Evolutionary conservation across 2,797 vertebrate species (phyloP).

Genomic region (Remorina albescens): DNA sequence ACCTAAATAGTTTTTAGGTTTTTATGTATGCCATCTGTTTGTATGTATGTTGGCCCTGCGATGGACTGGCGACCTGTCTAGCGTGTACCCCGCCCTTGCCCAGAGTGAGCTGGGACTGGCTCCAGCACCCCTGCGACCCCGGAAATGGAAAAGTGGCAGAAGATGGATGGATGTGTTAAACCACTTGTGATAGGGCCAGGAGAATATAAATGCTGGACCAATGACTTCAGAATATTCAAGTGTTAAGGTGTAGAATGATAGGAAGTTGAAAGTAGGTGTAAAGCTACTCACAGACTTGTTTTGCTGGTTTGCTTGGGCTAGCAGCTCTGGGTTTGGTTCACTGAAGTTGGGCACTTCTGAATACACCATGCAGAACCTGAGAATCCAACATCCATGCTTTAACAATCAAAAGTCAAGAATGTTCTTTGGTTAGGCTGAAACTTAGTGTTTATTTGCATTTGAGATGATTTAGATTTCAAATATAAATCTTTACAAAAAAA

Average conservation of each 20-base stretch:
- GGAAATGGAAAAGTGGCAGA: too few relatives aligned
- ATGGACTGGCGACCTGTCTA: too few relatives aligned
- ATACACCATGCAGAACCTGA: constrained; percentile 99
- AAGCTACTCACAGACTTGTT: constrained; percentile 91
- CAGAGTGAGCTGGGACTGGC: too few relatives aligned
- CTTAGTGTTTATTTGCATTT: background rate
- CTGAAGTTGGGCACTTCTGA: constrained; percentile 99
- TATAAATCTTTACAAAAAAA: too few relatives aligned
- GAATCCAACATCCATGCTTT: background rate
- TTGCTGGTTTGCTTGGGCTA: constrained; percentile 86
- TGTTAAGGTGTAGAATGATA: background rate
- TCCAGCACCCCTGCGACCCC: too few relatives aligned
- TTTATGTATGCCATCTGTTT: background rate
- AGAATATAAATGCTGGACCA: background rate
- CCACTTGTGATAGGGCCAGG: background rate
- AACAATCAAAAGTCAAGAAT: too few relatives aligned
- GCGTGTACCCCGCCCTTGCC: too few relatives aligned
- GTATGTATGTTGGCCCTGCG: too few relatives aligned
- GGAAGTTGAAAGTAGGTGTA: background rate
- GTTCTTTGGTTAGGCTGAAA: too few relatives aligned
- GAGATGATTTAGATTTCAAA: background rate
- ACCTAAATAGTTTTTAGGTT: background rate
- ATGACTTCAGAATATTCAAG: background rate
- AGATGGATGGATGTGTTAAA: background rate
- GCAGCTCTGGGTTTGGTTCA: constrained; percentile 93